Conservation (phyloP, 2,888 invertebrate genomes). For the Aplocera efformata region DNA sequence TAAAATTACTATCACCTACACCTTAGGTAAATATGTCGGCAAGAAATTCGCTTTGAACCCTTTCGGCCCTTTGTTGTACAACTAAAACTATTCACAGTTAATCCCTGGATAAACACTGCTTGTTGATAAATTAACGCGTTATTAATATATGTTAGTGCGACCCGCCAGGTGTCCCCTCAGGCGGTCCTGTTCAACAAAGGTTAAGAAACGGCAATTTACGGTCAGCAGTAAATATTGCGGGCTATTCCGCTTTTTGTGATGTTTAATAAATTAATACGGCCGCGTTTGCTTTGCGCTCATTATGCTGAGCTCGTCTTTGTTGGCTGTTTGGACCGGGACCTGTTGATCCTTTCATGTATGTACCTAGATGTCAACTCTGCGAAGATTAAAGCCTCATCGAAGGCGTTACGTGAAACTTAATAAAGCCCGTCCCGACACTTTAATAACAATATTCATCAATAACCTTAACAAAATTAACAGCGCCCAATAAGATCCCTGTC, state of each 20-base stretch:
- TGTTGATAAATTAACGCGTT: slow-evolving; percentile 79
- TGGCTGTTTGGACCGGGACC: slow-evolving; percentile 33
- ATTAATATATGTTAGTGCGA: slow-evolving; percentile 78
- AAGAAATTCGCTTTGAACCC: slow-evolving; percentile 81
- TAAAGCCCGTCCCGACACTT: slow-evolving; percentile 26
- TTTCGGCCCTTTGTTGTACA: slow-evolving; percentile 77
- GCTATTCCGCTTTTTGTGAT: slow-evolving; percentile 63
- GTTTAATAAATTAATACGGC: slow-evolving; percentile 61
- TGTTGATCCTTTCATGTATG: slow-evolving; percentile 36
- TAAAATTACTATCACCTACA: slow-evolving; percentile 79
- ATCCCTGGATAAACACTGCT: slow-evolving; percentile 79
- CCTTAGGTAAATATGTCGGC: slow-evolving; percentile 80
- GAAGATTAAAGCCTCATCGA: slow-evolving; percentile 16
- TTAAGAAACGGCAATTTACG: slow-evolving; percentile 66
- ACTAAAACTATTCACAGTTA: slow-evolving; percentile 80
- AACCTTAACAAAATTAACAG: slow-evolving; percentile 44
- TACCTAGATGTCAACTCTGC: slow-evolving; percentile 11
- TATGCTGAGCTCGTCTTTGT: slow-evolving; percentile 43
- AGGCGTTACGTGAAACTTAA: slow-evolving; percentile 23
- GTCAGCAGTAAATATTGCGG: slow-evolving; percentile 72
- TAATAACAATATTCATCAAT: slow-evolving; percentile 35
- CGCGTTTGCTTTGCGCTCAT: slow-evolving; percentile 54
- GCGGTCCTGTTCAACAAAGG: slow-evolving; percentile 69
- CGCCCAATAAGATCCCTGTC: slow-evolving; percentile 43
- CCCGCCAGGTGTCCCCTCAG: slow-evolving; percentile 75